Evolutionary conservation across 30 jellyfish, hydroid and myxozoan genomes (phyloP), one percentile per base, ranked within the genome.

Genomic region (Clytia hemisphaerica): DNA sequence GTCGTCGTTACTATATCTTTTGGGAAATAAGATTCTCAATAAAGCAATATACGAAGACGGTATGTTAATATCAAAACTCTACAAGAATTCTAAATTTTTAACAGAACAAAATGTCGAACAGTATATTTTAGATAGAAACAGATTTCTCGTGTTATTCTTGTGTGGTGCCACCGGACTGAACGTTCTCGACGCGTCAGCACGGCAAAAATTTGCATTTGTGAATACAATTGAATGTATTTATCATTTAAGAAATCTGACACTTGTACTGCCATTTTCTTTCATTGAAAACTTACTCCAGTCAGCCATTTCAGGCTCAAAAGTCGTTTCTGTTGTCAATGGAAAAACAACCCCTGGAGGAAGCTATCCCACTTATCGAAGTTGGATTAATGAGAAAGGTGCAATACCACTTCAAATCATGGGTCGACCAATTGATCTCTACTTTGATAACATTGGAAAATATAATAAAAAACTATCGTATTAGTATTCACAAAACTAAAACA

Each of bases 321-420:
- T 33, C 25, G 70, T 57, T 7, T 57, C 70, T 5, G 70, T 57
- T 38, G 44, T 21, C n/a, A 57, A 57, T 31, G 70, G 70, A 57
- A 57, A 57, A 57, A 57, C 70, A 9, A 22, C 70, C 4, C 70
- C 70, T 21, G 70, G 70, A n/a, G 70, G 51, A 3, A 4, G 51
- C 15, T 57, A 57, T 21, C 25, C 70, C 49, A 57, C 70, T 6
- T 57, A 21, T 21, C 5, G 16, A 10, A 57, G 30, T n/a, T 57
- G 70, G 70, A 26, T 57, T 5, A n/a, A n/a, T n/a, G 38, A 51
- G 28, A 57, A 57, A 33, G 70, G 51, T 22, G 70, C 49, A 26
- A 57, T 22, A 6, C 49, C 51, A 31, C 35, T 57, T 4, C 16
- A n/a, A 5, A 22, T 38, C 70, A 14, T 6, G 6, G 14, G 25